Evolutionary conservation across 2,113 vertebrate genomes (phyloP).

Genomic region (Laticauda laticaudata): DNA sequence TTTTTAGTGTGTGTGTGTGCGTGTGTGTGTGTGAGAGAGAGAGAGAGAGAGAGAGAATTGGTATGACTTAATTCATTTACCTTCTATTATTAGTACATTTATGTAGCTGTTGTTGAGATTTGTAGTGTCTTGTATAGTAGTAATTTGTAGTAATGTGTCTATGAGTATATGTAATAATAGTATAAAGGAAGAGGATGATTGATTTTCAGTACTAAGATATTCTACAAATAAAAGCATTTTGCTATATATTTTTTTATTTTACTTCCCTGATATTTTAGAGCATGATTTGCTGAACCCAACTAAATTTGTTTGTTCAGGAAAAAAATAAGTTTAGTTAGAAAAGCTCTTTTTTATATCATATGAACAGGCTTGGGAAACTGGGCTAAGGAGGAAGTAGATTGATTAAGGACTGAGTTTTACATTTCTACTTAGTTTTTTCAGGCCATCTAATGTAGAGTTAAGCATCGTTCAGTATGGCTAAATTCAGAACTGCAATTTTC

Average conservation of each 20-base stretch:
- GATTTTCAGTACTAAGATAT: background rate
- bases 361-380: background rate
- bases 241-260: conserved; percentile 7
- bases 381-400: background rate
- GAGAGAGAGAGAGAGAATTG: too few relatives aligned
- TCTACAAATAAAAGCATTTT: background rate
- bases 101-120: conserved; percentile 3
- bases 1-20: background rate
- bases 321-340: background rate
- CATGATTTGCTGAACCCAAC: conserved; percentile 20
- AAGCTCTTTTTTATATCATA: background rate
- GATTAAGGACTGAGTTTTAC: background rate
- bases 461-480: background rate
- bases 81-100: conserved; percentile 15
- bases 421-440: background rate
- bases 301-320: background rate
- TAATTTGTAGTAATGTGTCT: too few relatives aligned
- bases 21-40: too few relatives aligned
- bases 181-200: background rate
- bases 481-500: background rate
- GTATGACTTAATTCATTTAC: background rate
- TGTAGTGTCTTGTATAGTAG: background rate
- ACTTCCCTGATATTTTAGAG: conserved; percentile 3
- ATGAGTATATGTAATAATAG: background rate
- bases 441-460: background rate